Evolutionary conservation across 2,113 vertebrate species (phyloP), one percentile per base, ranked within the genome.

Genomic region (Pterocles burchelli): DNA sequence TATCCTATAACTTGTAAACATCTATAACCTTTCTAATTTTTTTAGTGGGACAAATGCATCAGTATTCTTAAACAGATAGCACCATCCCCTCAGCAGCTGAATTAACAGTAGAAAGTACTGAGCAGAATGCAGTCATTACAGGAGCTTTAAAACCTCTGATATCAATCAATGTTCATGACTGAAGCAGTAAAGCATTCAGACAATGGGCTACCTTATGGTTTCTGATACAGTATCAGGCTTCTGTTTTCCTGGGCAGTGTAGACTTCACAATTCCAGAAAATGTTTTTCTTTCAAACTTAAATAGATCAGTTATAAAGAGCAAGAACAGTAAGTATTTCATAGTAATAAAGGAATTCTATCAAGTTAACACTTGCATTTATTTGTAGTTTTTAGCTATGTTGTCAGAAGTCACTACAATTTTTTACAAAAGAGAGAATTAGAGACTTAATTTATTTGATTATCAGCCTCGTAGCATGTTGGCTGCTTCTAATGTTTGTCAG

Each of bases 301-400:
- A 38, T 77, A 33, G 2, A 12, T 61, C 52, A 45, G n/a, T 74
- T 84, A 48, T 28, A 75, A 76, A 88, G 21, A 91, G 25, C 24
- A 73, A 77, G 51, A 74, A 55, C 28, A 85, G 71, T 61, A 85
- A 95, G 67, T 94, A 91, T 73, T 85, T 88, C 78, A 66, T 77
- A 81, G 24, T 48, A 73, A 87, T 70, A 61, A 78, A 71, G 36
- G 34, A 49, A 36, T 62, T 71, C 67, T 71, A 26, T 92, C 31
- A 75, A 5, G 1, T 55, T 89, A 65, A n/a, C 7, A 5, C n/a
- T 87, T 85, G 26, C 21, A 55, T 45, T 79, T 67, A 58, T 43
- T 66, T 79, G 20, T 85, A 71, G 5, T 9, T 80, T 70, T 85
- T 65, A 89, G 17, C 31, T 29, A 13, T 33, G 12, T 48, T 83